Conservation (phyloP, 2,797 vertebrate species). For the Thamnophis elegans region DNA sequence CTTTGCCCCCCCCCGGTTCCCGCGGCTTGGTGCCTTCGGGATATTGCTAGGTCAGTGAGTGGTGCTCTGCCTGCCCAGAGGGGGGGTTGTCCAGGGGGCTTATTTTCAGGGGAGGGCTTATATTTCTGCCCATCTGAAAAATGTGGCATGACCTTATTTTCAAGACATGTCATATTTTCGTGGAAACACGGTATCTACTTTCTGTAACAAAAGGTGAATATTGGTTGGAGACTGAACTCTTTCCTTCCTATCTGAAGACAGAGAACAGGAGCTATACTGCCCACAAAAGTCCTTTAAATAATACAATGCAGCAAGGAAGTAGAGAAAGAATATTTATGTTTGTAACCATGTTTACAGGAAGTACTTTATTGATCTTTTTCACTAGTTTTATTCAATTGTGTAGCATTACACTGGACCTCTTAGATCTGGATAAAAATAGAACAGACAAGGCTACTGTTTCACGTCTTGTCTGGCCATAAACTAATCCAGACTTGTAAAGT, state of each 20-base stretch:
- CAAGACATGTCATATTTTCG: no score
- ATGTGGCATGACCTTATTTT: no score
- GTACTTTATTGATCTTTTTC: neutral
- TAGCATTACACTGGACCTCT: neutral
- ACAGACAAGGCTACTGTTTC: neutral
- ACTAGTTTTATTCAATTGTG: neutral
- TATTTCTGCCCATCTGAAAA: no score
- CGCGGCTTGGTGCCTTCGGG: no score
- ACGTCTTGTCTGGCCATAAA: neutral
- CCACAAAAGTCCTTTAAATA: neutral
- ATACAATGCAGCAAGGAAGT: neutral
- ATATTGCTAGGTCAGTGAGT: no score
- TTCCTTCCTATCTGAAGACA: neutral
- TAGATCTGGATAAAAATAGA: neutral
- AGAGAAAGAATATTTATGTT: neutral
- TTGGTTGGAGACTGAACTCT: neutral
- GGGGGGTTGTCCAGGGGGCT: no score
- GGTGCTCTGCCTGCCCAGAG: no score
- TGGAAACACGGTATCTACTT: neutral
- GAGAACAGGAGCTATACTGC: neutral
- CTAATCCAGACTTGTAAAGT: slow-evolving; percentile 1
- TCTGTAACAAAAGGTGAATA: neutral
- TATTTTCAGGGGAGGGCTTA: no score
- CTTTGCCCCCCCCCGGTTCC: no score
- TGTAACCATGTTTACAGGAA: neutral